Conservation (phyloP, 2,797 vertebrate species). For the Galaxias olidus region DNA sequence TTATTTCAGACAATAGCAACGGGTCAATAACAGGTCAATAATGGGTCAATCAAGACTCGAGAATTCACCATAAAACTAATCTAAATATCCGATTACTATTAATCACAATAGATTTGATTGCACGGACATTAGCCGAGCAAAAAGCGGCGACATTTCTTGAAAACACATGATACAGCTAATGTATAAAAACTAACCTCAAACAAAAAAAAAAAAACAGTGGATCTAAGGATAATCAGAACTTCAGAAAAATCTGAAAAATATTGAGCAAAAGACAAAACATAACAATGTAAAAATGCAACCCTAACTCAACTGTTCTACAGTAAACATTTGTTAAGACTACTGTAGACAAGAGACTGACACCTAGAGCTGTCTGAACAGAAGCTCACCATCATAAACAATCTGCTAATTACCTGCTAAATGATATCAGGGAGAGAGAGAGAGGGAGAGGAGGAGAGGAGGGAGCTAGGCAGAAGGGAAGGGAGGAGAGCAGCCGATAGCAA, state of each 20-base stretch:
- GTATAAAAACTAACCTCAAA: neutral
- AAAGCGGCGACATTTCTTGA: no score
- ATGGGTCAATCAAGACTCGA: conserved; percentile 2
- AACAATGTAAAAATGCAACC: neutral
- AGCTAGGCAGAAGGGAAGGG: conserved; percentile 57
- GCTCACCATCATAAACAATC: conserved; percentile 61
- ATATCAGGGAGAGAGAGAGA: conserved; percentile 51
- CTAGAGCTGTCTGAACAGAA: conserved; percentile 28
- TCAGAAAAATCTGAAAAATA: neutral
- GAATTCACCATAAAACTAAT: neutral
- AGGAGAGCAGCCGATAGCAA: conserved; percentile 41
- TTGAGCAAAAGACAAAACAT: neutral
- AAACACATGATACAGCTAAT: neutral
- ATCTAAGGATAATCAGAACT: neutral
- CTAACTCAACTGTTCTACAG: neutral
- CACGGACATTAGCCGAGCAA: neutral
- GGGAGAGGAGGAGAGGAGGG: conserved; percentile 42
- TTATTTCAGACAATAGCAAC: conserved; percentile 14
- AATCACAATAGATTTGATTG: neutral
- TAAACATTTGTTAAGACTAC: no score
- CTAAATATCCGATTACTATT: neutral
- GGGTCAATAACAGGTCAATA: neutral
- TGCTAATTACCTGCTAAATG: conserved; percentile 73
- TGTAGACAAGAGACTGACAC: conserved; percentile 17
- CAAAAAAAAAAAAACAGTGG: neutral